Conservation (phyloP, 1,140 invertebrate species). For the Brachionus asplanchnoidis region DNA sequence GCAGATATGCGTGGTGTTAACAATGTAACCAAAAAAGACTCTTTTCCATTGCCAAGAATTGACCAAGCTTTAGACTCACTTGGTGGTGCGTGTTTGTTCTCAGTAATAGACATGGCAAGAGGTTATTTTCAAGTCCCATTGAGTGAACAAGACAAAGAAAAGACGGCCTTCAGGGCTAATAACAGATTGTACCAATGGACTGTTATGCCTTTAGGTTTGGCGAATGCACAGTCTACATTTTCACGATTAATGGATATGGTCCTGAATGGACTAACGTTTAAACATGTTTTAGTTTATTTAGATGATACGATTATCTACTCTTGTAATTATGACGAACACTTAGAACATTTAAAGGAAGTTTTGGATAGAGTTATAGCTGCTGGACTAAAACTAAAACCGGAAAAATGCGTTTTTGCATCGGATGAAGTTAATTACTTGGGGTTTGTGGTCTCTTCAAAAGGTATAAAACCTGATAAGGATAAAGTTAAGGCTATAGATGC, state of each 20-base stretch:
- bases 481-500: conserved; percentile 45
- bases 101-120: neutral
- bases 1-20: conserved; percentile 1
- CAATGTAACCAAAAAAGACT: conserved; percentile 8
- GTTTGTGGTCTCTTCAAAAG: conserved; percentile 44
- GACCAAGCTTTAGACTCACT: neutral
- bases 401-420: conserved; percentile 55
- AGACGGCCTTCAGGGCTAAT: neutral
- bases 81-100: neutral
- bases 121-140: neutral
- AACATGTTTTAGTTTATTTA: conserved; percentile 9
- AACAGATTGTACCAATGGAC: conserved; percentile 45
- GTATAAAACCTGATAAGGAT: conserved; percentile 27
- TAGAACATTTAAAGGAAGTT: neutral
- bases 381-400: conserved; percentile 54
- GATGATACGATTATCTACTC: conserved; percentile 23
- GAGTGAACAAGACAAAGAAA: neutral
- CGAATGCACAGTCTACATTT: conserved; percentile 52
- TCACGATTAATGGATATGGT: conserved; percentile 49
- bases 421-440: conserved; percentile 53
- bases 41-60: neutral
- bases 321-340: neutral
- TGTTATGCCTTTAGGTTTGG: conserved; percentile 50
- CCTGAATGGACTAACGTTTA: neutral
- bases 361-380: conserved; percentile 43